These are phyloP conservation scores for Phyllotreta cruciferae DNA, from an alignment of 2,888 invertebrate genomes.

Conservation along the genomic window DNA sequence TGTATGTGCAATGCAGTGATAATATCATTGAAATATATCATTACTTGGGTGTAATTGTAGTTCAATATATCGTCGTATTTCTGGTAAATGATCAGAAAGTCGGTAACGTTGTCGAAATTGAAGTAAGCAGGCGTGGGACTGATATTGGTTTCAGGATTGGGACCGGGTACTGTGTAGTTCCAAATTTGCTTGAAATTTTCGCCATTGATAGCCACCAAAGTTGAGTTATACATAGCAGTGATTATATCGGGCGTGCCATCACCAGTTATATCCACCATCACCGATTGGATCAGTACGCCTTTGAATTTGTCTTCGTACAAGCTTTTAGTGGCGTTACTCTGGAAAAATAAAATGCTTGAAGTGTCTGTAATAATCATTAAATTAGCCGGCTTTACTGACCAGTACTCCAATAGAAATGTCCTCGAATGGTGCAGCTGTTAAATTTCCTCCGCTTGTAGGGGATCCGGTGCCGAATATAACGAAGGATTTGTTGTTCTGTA, in stretches of 20 bases:
- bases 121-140: slow-evolving; percentile 81
- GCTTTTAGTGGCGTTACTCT: slow-evolving; percentile 51
- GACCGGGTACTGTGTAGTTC: slow-evolving; percentile 70
- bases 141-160: slow-evolving; percentile 72
- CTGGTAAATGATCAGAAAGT: slow-evolving; percentile 76
- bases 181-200: slow-evolving; percentile 71
- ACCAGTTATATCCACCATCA: slow-evolving; percentile 74
- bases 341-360: slow-evolving; percentile 25
- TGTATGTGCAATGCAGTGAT: not conserved
- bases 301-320: slow-evolving; percentile 68
- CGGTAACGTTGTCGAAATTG: slow-evolving; percentile 77
- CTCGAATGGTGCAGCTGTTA: slow-evolving; percentile 70
- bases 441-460: slow-evolving; percentile 73
- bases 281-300: slow-evolving; percentile 71
- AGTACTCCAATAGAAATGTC: slow-evolving; percentile 63
- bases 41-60: slow-evolving; percentile 70
- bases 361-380: no score
- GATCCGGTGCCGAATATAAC: slow-evolving; percentile 78
- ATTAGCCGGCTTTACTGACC: slow-evolving; percentile 51
- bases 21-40: not conserved
- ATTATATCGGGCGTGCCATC: slow-evolving; percentile 77
- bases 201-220: slow-evolving; percentile 76
- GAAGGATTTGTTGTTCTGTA: slow-evolving; percentile 67
- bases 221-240: slow-evolving; percentile 75
- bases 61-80: slow-evolving; percentile 51